phyloP scores from a whole-genome alignment of 2,797 vertebrate species.

The Clamator glandarius region DNA sequence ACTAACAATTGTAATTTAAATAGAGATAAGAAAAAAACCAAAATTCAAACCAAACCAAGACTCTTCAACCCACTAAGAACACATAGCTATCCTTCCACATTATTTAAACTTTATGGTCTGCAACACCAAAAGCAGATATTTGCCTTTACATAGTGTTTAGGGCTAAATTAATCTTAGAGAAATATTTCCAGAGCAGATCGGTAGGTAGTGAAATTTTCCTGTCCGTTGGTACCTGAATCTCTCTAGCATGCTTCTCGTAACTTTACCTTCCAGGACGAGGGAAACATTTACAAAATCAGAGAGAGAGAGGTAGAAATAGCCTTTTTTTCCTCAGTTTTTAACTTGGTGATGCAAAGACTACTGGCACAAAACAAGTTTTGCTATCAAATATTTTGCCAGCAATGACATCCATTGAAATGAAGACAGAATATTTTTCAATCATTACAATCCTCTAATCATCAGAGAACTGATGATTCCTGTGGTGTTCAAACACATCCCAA shows the following conservation, averaged over 20 bases:
- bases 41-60: background rate
- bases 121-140: background rate
- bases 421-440: background rate
- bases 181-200: background rate
- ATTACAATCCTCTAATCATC: background rate
- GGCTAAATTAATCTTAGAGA: background rate
- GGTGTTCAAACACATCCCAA: background rate
- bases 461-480: background rate
- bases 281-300: background rate
- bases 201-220: background rate
- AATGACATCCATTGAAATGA: background rate
- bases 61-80: background rate
- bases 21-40: background rate
- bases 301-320: background rate
- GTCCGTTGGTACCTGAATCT: background rate
- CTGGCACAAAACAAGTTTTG: background rate
- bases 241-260: background rate
- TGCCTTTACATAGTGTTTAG: background rate
- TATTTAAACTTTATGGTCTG: background rate
- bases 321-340: background rate
- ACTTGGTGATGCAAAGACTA: background rate
- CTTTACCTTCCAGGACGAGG: background rate
- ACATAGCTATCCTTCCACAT: background rate
- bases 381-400: background rate
- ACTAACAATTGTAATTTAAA: background rate